Evolutionary conservation across 2,113 vertebrate species (phyloP), one percentile per base, ranked within the genome.

Genomic region (Apodemus speciosus): DNA sequence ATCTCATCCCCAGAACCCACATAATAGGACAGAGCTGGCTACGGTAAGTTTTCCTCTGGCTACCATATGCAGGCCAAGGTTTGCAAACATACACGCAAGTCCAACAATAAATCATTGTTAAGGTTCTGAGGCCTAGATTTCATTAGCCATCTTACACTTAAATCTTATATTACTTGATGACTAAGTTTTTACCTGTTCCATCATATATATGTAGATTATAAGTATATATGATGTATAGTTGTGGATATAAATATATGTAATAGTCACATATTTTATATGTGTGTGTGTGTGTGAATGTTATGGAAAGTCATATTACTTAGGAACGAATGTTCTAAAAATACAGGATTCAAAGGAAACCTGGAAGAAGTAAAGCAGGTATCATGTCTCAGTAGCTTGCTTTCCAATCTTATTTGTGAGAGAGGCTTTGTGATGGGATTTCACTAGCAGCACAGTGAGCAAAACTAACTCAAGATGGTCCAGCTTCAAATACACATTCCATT

Each of bases 41-140:
- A 15, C 58, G 30, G 15, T 40, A 43, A 30, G 38, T 20, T 84
- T 46, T 64, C 9, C 80, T 64, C 58, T 84, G 58, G 32, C 30
- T 9, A 18, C 1, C 8, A 84, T 11, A 46, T 11, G 30, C 40
- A 66, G 60, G 16, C 27, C 5, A 62, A 62, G 56, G 56, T 83
- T 49, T 46, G 58, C 27, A 21, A 9, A 64, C 16, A 64, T 46
- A 35, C 30, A 49, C 40, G 46, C 40, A 83, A 81, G n/a, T 11
- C 2, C 21, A 72, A 43, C 8, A 46, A 75, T 49, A n/a, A n/a
- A n/a, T 13, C 46, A 35, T 18, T 64, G 38, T 66, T 9, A 60
- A 95, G 85, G 10, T 60, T 15, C 23, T 30, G 75, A 90, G 53
- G 8, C 85, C 25, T 88, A 91, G 53, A 88, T 72, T 72, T 72